These are phyloP conservation scores for Sarcophilus harrisii DNA, from an alignment of 2,797 vertebrate genomes.

Conservation along the genomic window DNA sequence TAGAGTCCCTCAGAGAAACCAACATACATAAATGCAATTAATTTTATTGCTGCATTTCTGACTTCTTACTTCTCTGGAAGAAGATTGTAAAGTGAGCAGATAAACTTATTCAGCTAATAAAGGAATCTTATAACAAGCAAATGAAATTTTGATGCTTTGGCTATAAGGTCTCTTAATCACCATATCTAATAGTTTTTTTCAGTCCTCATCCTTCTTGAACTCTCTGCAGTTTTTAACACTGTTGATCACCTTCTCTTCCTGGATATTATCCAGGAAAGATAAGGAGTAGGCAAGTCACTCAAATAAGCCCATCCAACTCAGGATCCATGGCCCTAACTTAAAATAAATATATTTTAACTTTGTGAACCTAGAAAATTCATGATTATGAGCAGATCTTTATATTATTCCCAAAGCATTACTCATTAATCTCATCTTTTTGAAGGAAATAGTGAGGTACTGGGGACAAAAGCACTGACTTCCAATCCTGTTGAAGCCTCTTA, in stretches of 20 bases:
- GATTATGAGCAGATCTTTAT: conserved; percentile 19
- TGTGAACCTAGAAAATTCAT: conserved; percentile 34
- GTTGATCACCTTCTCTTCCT: background rate
- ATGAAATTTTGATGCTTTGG: conserved; percentile 30
- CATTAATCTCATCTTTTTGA: background rate
- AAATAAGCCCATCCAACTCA: background rate
- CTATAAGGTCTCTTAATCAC: background rate
- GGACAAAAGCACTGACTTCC: background rate
- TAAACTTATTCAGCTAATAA: conserved; percentile 40
- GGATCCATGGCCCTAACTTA: background rate
- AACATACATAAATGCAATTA: conserved; percentile 41
- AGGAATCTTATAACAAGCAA: conserved; percentile 25
- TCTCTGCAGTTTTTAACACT: background rate
- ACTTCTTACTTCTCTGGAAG: background rate
- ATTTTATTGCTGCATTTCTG: conserved; percentile 49
- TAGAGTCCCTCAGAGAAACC: conserved; percentile 11
- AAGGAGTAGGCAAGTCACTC: background rate
- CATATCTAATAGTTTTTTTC: background rate
- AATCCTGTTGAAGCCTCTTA: background rate
- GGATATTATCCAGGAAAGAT: background rate
- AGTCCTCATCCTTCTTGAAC: background rate
- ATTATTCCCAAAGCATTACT: conserved; percentile 34
- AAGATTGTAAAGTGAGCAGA: conserved; percentile 1
- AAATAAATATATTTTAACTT: conserved; percentile 25
- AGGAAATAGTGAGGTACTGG: background rate